Evolutionary conservation across 1,140 invertebrate species (phyloP), one percentile per base, ranked within the genome.

Genomic region (Rhyacophila brunnea): DNA sequence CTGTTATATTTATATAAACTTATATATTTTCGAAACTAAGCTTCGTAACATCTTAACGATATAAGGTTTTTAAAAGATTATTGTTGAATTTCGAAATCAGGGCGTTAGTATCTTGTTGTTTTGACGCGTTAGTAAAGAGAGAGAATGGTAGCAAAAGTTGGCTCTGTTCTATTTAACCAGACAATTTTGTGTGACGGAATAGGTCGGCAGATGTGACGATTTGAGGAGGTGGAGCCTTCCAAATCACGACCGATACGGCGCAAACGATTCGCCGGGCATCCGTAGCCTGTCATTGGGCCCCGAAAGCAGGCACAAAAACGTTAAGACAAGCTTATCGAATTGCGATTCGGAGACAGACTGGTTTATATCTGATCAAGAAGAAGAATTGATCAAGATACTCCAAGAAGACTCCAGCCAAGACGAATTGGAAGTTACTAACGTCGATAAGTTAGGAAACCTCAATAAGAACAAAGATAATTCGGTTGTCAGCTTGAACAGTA

Each of bases 341-440:
- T 74, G 70, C 51, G 86, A 85, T 69, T 87, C 86, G 20, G 86
- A 89, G 71, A 86, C 83, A 17, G 87, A 90, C 71, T 86, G 88
- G 81, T 85, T 87, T 74, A 83, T 87, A 65, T 90, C 88, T 28
- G 88, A 90, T 74, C 87, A 90, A 76, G 89, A 92, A 73, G 89
- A 91, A 64, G 88, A 91, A 75, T 79, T 92, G 48, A 82, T 90
- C 67, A 86, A 86, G 67, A 72, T 79, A 14, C 54, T 79, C 32
- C 23, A 28, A 28, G 77, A 79, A 66, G 78, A 79, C 65, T 78
- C 75, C 14, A 78, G 75, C 51, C 77, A 79, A 52, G 77, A 79
- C 19, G 77, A 79, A 44, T 19, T 61, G 1, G 63, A 65, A 9
- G 60, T 58, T 58, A 60, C 60, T 32, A 58, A 65, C 18, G 35